These are phyloP conservation scores for Micrasema minimum DNA, from an alignment of 1,140 invertebrate species.

Conservation along the genomic window DNA sequence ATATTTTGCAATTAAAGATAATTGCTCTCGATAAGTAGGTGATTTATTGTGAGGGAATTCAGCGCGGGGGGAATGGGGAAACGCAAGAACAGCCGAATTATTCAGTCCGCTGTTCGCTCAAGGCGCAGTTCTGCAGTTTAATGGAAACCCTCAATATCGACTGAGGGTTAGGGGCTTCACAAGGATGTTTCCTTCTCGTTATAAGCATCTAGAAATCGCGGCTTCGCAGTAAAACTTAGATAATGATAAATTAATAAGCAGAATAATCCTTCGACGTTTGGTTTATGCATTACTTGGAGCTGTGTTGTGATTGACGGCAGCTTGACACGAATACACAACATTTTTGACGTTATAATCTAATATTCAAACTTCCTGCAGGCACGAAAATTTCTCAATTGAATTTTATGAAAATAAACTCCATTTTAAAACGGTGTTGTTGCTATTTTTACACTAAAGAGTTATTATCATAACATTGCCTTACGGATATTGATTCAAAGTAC, in stretches of 20 bases:
- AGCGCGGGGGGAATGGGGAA: constrained; percentile 9
- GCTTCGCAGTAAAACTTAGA: constrained; percentile 2
- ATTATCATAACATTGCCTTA: too few relatives aligned
- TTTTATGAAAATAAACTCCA: too few relatives aligned
- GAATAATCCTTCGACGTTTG: constrained; percentile 27
- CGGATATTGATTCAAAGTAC: too few relatives aligned
- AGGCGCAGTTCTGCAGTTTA: constrained; percentile 44
- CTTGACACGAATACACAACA: constrained; percentile 15
- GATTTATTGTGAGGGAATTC: constrained; percentile 38
- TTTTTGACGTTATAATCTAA: constrained; percentile 10
- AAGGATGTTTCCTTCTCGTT: neutral
- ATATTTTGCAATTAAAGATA: constrained; percentile 43
- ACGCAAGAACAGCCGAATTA: constrained; percentile 22
- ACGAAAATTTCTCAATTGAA: too few relatives aligned
- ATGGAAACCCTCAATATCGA: constrained; percentile 51
- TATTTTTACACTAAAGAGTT: too few relatives aligned
- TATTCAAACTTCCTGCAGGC: too few relatives aligned
- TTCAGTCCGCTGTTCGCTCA: constrained; percentile 47
- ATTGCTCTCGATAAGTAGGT: constrained; percentile 33
- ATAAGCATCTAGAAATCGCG: neutral
- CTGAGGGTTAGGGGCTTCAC: constrained; percentile 25
- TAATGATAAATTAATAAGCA: constrained; percentile 28
- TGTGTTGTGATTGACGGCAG: constrained; percentile 2
- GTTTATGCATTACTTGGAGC: constrained; percentile 19
- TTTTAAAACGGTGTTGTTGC: too few relatives aligned